Evolutionary conservation across 2,888 invertebrate species (phyloP).

Genomic region (Cremastinae sp.): DNA sequence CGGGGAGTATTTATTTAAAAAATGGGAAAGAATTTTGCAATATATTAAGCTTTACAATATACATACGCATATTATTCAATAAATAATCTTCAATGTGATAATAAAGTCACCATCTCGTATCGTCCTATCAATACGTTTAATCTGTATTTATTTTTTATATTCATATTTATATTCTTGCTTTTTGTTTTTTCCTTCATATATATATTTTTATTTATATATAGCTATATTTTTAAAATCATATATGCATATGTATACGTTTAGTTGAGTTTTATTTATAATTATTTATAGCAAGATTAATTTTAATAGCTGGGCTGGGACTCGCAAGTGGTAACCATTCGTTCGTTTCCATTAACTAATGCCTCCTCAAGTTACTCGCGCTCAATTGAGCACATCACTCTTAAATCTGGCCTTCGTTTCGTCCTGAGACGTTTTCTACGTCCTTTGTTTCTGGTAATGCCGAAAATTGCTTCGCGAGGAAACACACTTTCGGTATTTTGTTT

Average conservation of each 20-base stretch:
- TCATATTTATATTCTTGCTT: constrained; percentile 65
- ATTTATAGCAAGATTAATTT: constrained; percentile 73
- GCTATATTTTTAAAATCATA: constrained; percentile 66
- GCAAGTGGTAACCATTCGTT: constrained; percentile 76
- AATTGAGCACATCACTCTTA: constrained; percentile 6
- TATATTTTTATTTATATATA: constrained; percentile 63
- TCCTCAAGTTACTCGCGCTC: constrained; percentile 3
- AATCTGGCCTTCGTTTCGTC: constrained; percentile 33
- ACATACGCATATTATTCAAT: constrained; percentile 74
- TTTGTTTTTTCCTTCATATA: constrained; percentile 66
- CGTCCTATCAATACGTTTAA: constrained; percentile 67
- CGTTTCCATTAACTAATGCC: constrained; percentile 62
- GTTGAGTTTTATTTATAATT: constrained; percentile 65
- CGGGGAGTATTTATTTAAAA: background rate
- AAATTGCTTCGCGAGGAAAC: constrained; percentile 15
- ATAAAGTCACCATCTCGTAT: constrained; percentile 75
- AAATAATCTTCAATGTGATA: constrained; percentile 79
- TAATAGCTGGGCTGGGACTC: constrained; percentile 73
- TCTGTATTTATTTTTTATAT: constrained; percentile 72
- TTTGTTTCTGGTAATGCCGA: constrained; percentile 32
- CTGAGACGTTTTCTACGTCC: constrained; percentile 12
- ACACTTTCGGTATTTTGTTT: background rate
- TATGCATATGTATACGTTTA: constrained; percentile 70
- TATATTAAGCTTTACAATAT: constrained; percentile 55
- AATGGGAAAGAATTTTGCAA: background rate